Evolutionary conservation across 2,113 vertebrate species (phyloP).

Genomic region (Potamarius usumacintae): DNA sequence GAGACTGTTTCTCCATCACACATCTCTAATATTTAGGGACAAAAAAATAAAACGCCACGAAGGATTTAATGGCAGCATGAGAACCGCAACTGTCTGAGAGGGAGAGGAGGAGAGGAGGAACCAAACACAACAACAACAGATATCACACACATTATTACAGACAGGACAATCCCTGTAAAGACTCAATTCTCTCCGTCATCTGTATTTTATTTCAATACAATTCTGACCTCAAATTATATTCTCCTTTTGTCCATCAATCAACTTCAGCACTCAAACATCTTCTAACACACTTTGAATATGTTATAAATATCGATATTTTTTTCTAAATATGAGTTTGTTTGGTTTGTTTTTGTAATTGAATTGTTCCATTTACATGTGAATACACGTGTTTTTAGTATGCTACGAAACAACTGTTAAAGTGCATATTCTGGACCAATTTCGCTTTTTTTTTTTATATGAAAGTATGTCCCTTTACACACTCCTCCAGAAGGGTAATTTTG

Average conservation of each 20-base stretch:
- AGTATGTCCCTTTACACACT: too few relatives aligned
- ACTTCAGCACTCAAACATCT: too few relatives aligned
- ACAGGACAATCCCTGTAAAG: conserved; percentile 15
- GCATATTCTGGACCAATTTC: too few relatives aligned
- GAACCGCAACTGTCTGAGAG: conserved; percentile 22
- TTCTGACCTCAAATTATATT: background rate
- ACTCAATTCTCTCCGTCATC: background rate
- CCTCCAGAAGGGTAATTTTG: too few relatives aligned
- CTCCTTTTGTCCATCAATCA: too few relatives aligned
- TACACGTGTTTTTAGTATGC: background rate
- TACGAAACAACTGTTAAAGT: background rate
- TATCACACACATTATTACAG: conserved; percentile 20
- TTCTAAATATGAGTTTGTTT: too few relatives aligned
- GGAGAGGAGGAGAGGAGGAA: conserved; percentile 16
- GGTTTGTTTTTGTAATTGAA: too few relatives aligned
- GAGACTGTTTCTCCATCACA: conserved; percentile 2
- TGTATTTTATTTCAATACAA: background rate
- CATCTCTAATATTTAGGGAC: conserved; percentile 37
- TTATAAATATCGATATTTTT: background rate
- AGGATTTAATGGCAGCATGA: conserved; percentile 36
- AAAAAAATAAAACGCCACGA: background rate
- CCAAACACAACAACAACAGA: conserved; percentile 28
- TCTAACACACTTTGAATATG: background rate
- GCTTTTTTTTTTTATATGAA: too few relatives aligned
- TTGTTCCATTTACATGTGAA: background rate